A percentile compares a stretch with the other conserved stretches of the same genome.
Evolutionary conservation across 2,113 vertebrate species (phyloP).

Genomic region (Acrocephalus kingi): DNA sequence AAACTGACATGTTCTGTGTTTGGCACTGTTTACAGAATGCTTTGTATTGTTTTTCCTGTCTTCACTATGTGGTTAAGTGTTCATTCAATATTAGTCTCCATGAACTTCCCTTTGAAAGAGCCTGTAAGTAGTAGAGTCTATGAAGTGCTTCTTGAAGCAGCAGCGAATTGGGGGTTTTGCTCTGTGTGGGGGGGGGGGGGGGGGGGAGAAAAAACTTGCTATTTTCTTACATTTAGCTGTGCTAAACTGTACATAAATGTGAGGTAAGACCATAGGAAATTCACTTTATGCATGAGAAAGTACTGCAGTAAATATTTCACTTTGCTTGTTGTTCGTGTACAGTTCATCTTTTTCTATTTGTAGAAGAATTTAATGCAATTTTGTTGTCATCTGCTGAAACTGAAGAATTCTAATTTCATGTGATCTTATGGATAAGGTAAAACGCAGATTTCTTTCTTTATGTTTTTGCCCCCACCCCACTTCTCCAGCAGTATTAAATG

Average conservation of each 20-base stretch:
- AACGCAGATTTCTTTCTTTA: conserved; percentile 46
- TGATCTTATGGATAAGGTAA: conserved; percentile 69
- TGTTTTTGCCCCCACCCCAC: conserved; percentile 2
- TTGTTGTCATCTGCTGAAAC: conserved; percentile 80
- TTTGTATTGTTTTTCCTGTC: conserved; percentile 65
- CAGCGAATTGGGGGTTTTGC: conserved; percentile 72
- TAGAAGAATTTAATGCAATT: conserved; percentile 75
- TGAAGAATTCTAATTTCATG: conserved; percentile 72
- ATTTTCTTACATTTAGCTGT: conserved; percentile 86
- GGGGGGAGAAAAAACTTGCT: conserved; percentile 64
- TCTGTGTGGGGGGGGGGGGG: conserved; percentile 55
- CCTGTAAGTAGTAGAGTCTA: conserved; percentile 71
- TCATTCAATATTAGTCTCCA: conserved; percentile 70
- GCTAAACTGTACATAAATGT: conserved; percentile 83
- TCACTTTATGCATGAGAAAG: conserved; percentile 79
- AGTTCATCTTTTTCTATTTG: conserved; percentile 78
- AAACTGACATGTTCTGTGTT: conserved; percentile 75
- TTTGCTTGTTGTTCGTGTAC: conserved; percentile 77
- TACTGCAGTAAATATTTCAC: conserved; percentile 72
- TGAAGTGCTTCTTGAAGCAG: conserved; percentile 82
- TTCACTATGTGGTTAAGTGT: conserved; percentile 48
- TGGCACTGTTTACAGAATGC: conserved; percentile 63
- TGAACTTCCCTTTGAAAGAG: conserved; percentile 78
- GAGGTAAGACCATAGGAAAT: conserved; percentile 79
- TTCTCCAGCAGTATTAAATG: conserved; percentile 67